Evolutionary conservation across 2,888 invertebrate species (phyloP).

Genomic region (Frankliniella intonsa): DNA sequence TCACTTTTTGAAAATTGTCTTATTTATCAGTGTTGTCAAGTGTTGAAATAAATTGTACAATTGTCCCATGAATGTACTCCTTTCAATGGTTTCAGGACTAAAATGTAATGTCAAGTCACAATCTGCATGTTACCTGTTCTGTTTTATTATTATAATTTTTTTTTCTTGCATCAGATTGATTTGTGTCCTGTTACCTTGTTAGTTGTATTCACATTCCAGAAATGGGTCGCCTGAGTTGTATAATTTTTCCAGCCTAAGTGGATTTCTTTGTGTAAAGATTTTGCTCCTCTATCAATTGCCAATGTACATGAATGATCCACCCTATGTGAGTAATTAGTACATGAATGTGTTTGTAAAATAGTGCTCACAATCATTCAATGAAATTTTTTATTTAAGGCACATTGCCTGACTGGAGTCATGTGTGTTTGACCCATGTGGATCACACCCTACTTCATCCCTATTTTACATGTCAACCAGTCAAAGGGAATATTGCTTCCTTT

Average conservation of each 20-base stretch:
- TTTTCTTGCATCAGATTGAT: neutral
- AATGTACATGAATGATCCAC: neutral
- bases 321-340: conserved; percentile 3
- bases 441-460: neutral
- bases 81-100: neutral
- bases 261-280: conserved; percentile 18
- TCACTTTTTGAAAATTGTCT: conserved; percentile 12
- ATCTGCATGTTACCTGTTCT: neutral
- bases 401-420: conserved; percentile 17
- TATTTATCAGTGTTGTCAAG: conserved; percentile 23
- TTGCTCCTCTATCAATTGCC: conserved; percentile 7
- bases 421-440: neutral
- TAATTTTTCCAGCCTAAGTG: neutral
- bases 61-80: conserved; percentile 22
- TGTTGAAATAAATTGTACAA: conserved; percentile 23
- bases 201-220: neutral
- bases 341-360: conserved; percentile 17
- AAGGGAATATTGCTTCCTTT: neutral
- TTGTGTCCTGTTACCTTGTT: neutral
- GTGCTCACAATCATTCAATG: conserved; percentile 12
- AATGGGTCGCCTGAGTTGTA: neutral
- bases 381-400: conserved; percentile 13
- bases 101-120: neutral
- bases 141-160: neutral
- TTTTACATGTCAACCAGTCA: conserved; percentile 25